Base-by-base conservation (phyloP, 2,888 invertebrate genomes). In the Tetranychus piercei region DNA sequence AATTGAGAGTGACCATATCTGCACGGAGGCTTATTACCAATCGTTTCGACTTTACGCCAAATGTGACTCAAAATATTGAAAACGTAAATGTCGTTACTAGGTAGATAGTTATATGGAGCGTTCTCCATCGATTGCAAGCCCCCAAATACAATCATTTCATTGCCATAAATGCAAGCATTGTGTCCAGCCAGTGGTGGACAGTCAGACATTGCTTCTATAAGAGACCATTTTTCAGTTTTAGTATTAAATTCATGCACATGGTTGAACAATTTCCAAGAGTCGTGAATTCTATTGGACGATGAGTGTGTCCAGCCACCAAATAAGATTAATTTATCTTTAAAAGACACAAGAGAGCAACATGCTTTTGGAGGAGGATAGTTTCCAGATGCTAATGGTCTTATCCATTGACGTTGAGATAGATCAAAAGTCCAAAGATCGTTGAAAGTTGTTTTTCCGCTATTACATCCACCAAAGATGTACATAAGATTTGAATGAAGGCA, bases 241-340 rank as follows among this genome's bases (percentile, higher is more conserved):
- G 92, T 88, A 82, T 90, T 89, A 81, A 92, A 95, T 76, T 90
- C 86, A 82, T 96, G 94, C 74, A 95, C 86, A 83, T 73, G 64
- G 44, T 45, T 66, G 18, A 74, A 74, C 1, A 74, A 6, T 18
- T 74, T 67, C 73, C 34, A 65, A 20, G 44, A 44, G 34, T 74
- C 45, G 11, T 74, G 74, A 11, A 73, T 92, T 92, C 82, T 91
- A 83, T 88, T 71, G 8, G 71, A 34, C 85, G 78, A 92, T 43
- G 94, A 93, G 83, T 93, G 92, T 15, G 94, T 90, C 92, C 94
- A 95, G 7, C 96, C 96, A 70, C 96, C 96, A 85, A 94, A 96
- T 74, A 97, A 84, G 77, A 92, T 86, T 78, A 96, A 85, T 78
- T 86, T 88, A 80, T 92, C 89, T 79, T 89, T 88, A 83, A 93